phyloP scores from a whole-genome alignment of 2,113 vertebrate species.

The Leptodactylus fuscus region DNA sequence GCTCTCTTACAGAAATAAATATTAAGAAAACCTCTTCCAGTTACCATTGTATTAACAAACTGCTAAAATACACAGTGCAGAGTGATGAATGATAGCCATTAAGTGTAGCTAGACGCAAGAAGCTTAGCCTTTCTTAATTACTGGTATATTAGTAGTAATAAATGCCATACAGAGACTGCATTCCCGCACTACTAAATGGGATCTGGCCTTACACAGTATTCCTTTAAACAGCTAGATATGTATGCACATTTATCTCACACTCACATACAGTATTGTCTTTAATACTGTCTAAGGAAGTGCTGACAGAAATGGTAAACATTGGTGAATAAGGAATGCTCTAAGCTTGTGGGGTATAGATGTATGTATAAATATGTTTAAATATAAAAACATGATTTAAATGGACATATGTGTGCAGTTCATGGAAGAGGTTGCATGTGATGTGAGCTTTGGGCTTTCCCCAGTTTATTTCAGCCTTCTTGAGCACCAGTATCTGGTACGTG shows the following conservation, averaged over 20 bases:
- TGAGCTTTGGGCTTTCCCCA: no score
- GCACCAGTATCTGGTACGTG: no score
- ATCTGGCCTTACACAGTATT: neutral
- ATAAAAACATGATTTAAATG: no score
- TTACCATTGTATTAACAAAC: constrained; percentile 32
- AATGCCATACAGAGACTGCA: neutral
- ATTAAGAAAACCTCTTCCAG: constrained; percentile 9
- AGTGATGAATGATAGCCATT: constrained; percentile 49
- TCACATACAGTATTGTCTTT: neutral
- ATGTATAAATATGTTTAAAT: no score
- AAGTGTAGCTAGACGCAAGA: constrained; percentile 22
- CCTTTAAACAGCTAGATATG: neutral
- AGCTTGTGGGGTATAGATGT: no score
- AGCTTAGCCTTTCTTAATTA: constrained; percentile 51
- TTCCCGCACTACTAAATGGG: neutral
- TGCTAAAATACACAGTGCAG: constrained; percentile 10
- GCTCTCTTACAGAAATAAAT: constrained; percentile 8
- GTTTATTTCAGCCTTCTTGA: no score
- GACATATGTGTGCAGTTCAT: no score
- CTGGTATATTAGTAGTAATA: constrained; percentile 46
- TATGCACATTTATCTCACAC: neutral
- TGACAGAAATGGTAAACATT: neutral
- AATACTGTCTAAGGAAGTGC: neutral
- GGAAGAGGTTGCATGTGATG: no score
- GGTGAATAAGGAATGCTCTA: neutral